Evolutionary conservation across 2,797 vertebrate species (phyloP), one percentile per base, ranked within the genome.

Genomic region (Lacerta agilis): DNA sequence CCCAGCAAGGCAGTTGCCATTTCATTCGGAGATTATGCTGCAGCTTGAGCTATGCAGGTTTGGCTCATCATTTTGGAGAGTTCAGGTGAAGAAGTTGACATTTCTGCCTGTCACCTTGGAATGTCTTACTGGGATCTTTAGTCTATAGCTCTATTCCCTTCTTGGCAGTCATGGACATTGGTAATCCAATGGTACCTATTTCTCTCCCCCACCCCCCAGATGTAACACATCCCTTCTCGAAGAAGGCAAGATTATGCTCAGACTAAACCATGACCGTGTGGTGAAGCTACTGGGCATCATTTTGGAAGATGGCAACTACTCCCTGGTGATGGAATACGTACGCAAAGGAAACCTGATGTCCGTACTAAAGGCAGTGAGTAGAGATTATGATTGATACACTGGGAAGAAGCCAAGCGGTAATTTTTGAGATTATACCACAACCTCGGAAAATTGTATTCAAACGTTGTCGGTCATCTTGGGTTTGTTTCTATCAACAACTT

Each of bases 251-350:
- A 97, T 99, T 87, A 99, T 99, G 99, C 97, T 93, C 45, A 97
- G 90, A 80, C 97, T 99, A 92, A 97, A 97, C 87, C 98, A 99
- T 1, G 93, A 97, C 0, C 97, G 98, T 0, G 97, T 99, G 90
- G 98, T 99, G 43, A 98, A 98, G 93, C 93, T 99, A 67, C 97
- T 99, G 80, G 99, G 99, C 1, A 89, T 99, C 82, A 97, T 99
- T 91, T 92, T 99, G 93, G 98, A 99, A 92, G 98, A 99, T 0
- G 95, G 97, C 55, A 98, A 98, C 92, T 99, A 98, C 94, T 98
- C 98, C 0, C 97, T 99, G 13, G 98, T 99, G 64, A 98, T 99
- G 97, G 99, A 99, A 79, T 98, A 98, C 49, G 97, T 99, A 92
- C 96, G 97, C 69, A 97, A 97, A 91, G 98, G 99, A 4, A 98